Base-by-base conservation (phyloP, 2,888 invertebrate species). In the Cryptocephalus moraei region DNA sequence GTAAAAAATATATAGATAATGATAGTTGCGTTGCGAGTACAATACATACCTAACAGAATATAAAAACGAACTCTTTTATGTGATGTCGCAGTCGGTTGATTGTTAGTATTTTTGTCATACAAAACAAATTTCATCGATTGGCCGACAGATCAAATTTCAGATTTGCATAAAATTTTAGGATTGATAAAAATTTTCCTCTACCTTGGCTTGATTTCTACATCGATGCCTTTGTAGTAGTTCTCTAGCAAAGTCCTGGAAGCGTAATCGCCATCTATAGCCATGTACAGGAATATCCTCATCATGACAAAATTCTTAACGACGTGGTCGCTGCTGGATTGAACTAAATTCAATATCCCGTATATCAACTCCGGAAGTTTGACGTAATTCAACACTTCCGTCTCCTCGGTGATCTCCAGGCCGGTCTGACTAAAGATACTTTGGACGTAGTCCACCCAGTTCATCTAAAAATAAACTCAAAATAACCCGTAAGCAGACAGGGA, bases 371-470 rank as follows among this genome's bases (percentile, higher is more conserved):
- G 38, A 4, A 57, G 49, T 10, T 41, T 42, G 3, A 32, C 13
- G 22, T 53, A 45, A 32, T 48, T 48, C 31, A 64, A 48, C 2
- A 70, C 49, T 44, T 54, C 55, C 1, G 62, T 62, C 4, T 61
- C 51, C 11, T 60, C 57, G 1, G 56, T 60, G 9, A 71, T 57
- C 13, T 55, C 52, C 0, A 61, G 58, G 1, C 62, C 63, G 1
- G 68, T 52, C 36, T 59, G 60, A 32, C 58, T 52, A 44, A 69
- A 63, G 1, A 63, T 54, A 8, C 49, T 52, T 14, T 62, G 58
- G 9, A 71, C 49, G 47, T 66, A 71, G n/a, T 65, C 60, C 8
- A 69, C 46, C 70, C 70, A 70, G 43, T 69, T 60, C 36, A 70
- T 49, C 70, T 70, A 47, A 39, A 59, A 63, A 50, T 36, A 32